phyloP scores from a whole-genome alignment of 2,888 invertebrate species.

The Enoplolaimus lenunculus region DNA sequence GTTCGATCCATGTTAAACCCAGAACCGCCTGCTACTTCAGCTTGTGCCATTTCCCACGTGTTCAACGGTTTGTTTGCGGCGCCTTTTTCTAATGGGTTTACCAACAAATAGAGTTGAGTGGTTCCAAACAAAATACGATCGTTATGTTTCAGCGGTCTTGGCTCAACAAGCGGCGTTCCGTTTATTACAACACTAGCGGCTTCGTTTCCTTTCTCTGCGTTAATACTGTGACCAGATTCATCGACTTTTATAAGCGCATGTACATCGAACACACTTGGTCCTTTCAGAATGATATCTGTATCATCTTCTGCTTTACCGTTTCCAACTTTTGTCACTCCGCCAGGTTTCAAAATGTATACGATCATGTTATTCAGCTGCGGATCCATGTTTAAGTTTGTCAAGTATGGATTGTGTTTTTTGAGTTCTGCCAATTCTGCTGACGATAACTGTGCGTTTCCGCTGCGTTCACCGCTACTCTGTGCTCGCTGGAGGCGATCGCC shows the following conservation, averaged over 20 bases:
- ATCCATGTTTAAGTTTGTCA: constrained; percentile 48
- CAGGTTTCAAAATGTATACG: constrained; percentile 43
- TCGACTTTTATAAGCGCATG: constrained; percentile 14
- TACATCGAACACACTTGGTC: constrained; percentile 38
- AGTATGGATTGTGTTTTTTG: constrained; percentile 43
- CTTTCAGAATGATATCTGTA: constrained; percentile 41
- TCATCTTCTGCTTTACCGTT: constrained; percentile 37
- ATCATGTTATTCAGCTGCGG: constrained; percentile 46
- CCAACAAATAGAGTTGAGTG: constrained; percentile 46
- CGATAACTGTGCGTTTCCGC: too few relatives aligned
- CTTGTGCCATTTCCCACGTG: constrained; percentile 20
- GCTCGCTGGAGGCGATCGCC: too few relatives aligned
- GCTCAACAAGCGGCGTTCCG: constrained; percentile 43
- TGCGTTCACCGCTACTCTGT: too few relatives aligned
- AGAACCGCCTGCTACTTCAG: constrained; percentile 13
- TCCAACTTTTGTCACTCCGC: constrained; percentile 41
- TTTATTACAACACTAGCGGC: constrained; percentile 42
- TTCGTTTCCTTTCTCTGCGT: constrained; percentile 8
- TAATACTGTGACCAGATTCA: neutral
- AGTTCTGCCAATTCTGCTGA: constrained; percentile 35
- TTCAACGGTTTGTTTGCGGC: constrained; percentile 21
- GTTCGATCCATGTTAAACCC: neutral
- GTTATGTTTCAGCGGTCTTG: constrained; percentile 43
- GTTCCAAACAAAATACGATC: constrained; percentile 48
- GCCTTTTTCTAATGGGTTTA: constrained; percentile 38